Evolutionary conservation across 2,797 vertebrate species (phyloP).

Genomic region (Enteromius trimaculatus): DNA sequence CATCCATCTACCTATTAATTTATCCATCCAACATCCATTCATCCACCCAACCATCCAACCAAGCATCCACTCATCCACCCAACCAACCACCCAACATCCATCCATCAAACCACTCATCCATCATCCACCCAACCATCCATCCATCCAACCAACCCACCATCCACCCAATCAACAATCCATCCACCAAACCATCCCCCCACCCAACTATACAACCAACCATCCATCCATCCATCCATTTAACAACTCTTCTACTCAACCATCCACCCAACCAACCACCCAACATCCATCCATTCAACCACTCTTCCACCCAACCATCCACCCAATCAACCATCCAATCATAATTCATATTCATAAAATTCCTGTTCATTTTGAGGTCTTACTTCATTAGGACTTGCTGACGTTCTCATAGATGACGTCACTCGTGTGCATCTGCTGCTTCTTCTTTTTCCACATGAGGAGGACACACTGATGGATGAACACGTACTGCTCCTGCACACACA

Average conservation of each 20-base stretch:
- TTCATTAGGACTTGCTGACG: slow-evolving; percentile 90
- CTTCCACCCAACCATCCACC: neutral
- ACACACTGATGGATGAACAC: slow-evolving; percentile 98
- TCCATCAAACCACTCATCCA: too few species aligned
- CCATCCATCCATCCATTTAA: neutral
- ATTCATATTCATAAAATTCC: neutral
- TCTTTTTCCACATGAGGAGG: slow-evolving; percentile 95
- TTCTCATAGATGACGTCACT: slow-evolving; percentile 96
- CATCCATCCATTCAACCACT: neutral
- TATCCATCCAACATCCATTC: too few species aligned
- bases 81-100: too few species aligned
- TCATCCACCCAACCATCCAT: too few species aligned
- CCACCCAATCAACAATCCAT: too few species aligned
- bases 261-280: neutral
- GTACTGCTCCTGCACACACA: slow-evolving; percentile 88
- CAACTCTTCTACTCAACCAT: accelerated
- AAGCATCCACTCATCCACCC: too few species aligned
- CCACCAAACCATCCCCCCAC: too few species aligned
- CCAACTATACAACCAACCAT: too few species aligned
- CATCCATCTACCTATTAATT: neutral
- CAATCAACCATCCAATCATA: neutral
- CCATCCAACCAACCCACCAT: too few species aligned
- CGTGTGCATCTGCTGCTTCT: slow-evolving; percentile 90
- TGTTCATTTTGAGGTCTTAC: neutral
- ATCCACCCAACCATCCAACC: too few species aligned